These are phyloP conservation scores for Hormiphora californensis DNA, from an alignment of 37 sponge, comb jelly and placozoan species.

Conservation along the genomic window DNA sequence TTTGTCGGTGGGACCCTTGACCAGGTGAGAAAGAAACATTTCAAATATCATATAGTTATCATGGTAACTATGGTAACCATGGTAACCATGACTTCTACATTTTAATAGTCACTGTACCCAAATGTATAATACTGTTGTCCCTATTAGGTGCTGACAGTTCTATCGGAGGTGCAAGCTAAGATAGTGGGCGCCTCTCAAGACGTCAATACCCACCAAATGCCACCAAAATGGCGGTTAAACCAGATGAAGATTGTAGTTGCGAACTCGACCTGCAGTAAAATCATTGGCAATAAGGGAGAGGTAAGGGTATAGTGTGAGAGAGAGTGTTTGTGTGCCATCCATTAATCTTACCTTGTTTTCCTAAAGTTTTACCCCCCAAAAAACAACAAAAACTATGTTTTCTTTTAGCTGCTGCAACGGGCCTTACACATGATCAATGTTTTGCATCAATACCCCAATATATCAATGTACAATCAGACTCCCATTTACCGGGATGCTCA, in stretches of 20 bases:
- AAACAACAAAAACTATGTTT: too few species aligned
- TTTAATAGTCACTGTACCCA: too few species aligned
- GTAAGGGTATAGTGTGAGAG: too few species aligned
- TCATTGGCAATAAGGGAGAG: conserved; percentile 53
- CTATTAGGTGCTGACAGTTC: background rate
- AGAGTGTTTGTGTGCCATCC: too few species aligned
- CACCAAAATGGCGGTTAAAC: conserved; percentile 47
- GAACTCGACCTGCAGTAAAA: conserved; percentile 47
- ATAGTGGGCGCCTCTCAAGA: conserved; percentile 48
- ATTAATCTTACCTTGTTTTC: background rate
- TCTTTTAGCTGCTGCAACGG: too few species aligned
- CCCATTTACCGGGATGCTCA: too few species aligned
- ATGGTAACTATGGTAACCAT: too few species aligned
- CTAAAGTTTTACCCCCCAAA: background rate
- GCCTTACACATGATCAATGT: too few species aligned
- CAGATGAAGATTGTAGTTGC: conserved; percentile 52
- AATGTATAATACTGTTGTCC: background rate
- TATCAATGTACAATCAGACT: too few species aligned
- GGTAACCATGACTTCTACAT: too few species aligned
- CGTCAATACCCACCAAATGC: conserved; percentile 33
- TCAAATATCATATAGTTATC: too few species aligned
- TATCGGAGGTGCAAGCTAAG: conserved; percentile 28
- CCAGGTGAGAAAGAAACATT: conserved; percentile 18
- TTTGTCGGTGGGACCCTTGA: conserved; percentile 39
- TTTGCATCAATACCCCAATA: too few species aligned